phyloP scores from a whole-genome alignment of 2,113 vertebrate species.

The Eulemur rufifrons region DNA sequence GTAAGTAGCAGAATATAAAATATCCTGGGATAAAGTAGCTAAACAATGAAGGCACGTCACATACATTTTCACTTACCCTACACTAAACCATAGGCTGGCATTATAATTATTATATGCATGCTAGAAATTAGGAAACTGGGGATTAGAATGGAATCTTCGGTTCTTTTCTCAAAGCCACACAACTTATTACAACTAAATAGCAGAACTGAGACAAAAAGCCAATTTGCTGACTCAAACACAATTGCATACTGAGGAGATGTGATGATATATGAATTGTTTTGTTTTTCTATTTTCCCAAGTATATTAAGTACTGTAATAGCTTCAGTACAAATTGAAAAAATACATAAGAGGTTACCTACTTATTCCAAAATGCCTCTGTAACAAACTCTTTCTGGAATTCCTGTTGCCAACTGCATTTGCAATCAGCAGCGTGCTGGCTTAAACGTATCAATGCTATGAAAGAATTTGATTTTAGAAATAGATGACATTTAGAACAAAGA shows the following conservation, averaged over 20 bases:
- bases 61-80: neutral
- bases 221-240: neutral
- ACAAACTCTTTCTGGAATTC: neutral
- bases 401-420: neutral
- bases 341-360: neutral
- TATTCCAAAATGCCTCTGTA: neutral
- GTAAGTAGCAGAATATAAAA: neutral
- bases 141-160: neutral
- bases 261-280: neutral
- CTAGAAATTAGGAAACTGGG: neutral
- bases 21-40: rapidly evolving
- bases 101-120: neutral
- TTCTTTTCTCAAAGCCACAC: neutral
- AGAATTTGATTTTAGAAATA: neutral
- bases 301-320: neutral
- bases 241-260: neutral
- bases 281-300: neutral
- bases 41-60: neutral
- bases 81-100: too few species aligned
- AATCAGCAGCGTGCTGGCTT: neutral
- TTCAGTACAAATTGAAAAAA: neutral
- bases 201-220: neutral
- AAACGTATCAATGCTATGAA: neutral
- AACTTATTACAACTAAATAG: neutral
- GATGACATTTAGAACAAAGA: neutral